Evolutionary conservation across 37 sponge, comb jelly and placozoan genomes (phyloP).

Genomic region (Geodia barretti): DNA sequence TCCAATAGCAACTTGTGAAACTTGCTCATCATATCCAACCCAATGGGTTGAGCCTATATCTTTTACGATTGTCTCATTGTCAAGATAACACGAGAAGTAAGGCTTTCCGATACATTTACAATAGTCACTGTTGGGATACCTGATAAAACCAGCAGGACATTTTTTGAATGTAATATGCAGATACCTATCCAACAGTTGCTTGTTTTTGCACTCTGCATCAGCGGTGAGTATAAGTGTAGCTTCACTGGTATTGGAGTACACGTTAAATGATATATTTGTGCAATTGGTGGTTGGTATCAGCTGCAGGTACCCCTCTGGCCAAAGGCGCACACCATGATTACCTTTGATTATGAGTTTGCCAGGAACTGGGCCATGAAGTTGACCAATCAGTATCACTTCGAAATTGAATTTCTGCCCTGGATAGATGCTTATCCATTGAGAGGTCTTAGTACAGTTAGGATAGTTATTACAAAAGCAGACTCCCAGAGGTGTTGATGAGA

Average conservation of each 20-base stretch:
- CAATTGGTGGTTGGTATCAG: neutral
- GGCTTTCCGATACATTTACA: neutral
- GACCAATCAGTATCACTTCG: neutral
- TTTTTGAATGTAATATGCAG: neutral
- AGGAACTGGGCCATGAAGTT: neutral
- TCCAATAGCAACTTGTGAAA: neutral
- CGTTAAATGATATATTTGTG: neutral
- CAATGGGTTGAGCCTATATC: neutral
- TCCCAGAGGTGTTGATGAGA: neutral
- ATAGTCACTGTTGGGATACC: neutral
- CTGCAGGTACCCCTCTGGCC: neutral
- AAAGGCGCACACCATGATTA: neutral
- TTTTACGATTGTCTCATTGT: neutral
- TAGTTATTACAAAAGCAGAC: neutral
- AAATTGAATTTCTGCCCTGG: neutral
- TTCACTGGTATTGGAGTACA: neutral
- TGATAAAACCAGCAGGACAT: neutral
- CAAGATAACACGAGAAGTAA: neutral
- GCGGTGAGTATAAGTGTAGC: neutral
- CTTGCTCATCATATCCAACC: neutral
- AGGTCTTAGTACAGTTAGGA: no score
- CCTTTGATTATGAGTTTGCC: neutral
- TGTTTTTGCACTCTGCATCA: neutral
- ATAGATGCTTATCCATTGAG: neutral
- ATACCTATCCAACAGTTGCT: neutral